These are phyloP conservation scores for Sphinx pinastri DNA, from an alignment of 2,888 invertebrate genomes.

Conservation along the genomic window DNA sequence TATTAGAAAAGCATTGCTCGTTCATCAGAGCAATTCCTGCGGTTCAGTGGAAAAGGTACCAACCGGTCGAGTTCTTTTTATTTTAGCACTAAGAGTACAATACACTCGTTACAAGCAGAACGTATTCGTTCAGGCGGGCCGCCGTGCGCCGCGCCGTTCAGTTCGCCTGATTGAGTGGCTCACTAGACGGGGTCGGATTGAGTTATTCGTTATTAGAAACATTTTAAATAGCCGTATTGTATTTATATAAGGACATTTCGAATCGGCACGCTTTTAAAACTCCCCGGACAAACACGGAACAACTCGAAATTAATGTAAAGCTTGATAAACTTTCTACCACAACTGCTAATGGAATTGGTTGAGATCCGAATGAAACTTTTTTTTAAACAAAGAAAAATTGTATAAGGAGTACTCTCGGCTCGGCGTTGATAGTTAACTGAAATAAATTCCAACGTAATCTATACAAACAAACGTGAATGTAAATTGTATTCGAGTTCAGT, in stretches of 20 bases:
- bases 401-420: conserved; percentile 38
- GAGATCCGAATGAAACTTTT: conserved; percentile 49
- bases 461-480: conserved; percentile 31
- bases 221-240: conserved; percentile 45
- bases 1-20: conserved; percentile 74
- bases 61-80: conserved; percentile 66
- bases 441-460: conserved; percentile 36
- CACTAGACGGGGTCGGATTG: conserved; percentile 48
- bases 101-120: conserved; percentile 72
- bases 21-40: conserved; percentile 74
- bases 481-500: conserved; percentile 29
- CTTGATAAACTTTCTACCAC: conserved; percentile 55
- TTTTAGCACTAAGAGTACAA: conserved; percentile 73
- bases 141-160: conserved; percentile 46
- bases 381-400: conserved; percentile 52
- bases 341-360: conserved; percentile 61
- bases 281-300: conserved; percentile 47
- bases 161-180: conserved; percentile 70
- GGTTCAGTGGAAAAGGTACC: conserved; percentile 60
- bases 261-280: conserved; percentile 48
- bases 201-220: conserved; percentile 53
- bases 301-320: conserved; percentile 56
- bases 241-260: conserved; percentile 42
- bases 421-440: conserved; percentile 37
- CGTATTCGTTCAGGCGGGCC: conserved; percentile 49